Base-by-base conservation (phyloP, 1,140 invertebrate species). In the Aphelenchoides besseyi region DNA sequence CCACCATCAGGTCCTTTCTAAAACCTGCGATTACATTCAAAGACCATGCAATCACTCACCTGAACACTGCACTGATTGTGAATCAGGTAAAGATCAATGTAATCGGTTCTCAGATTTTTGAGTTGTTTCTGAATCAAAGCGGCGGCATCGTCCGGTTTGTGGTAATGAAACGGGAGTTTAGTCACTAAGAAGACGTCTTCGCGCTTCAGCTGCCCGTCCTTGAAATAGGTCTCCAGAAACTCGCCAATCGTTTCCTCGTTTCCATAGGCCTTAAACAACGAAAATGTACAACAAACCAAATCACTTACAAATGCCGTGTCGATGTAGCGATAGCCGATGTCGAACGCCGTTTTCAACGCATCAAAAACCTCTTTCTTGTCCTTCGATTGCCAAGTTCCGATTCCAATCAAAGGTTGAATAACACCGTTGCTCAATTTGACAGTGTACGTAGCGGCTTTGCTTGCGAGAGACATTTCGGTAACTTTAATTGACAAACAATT, bases 291-390 rank as follows among this genome's bases (percentile, higher is more conserved):
- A 48, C 12, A 48, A 48, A 48, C n/a, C n/a, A 23, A 48, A 48
- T 61, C 16, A 61, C 26, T n/a, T 2, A 64, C 12, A 55, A 69
- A 52, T n/a, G 90, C 90, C 29, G 89, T 89, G 80, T 91, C 90
- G 66, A 91, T 89, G 73, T 89, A 89, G 3, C 90, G 86, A 78
- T 91, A 91, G 0, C 91, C 90, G 26, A 87, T 79, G 61, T 90
- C 88, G 66, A 91, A 88, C 0, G 88, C 90, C 72, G 87, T 86
- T 78, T 89, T 89, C 0, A 91, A 89, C 12, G 69, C 32, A 48
- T n/a, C 33, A 16, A 9, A 18, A 18, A 73, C 23, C n/a, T 70
- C 68, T n/a, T 57, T 2, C 3, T 23, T 18, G 28, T 70, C 66
- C 23, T 52, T 30, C 1, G 30, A n/a, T n/a, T 70, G 26, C 37